These are phyloP conservation scores for Phymastichus coffea DNA, from an alignment of 1,140 invertebrate species.

Conservation along the genomic window DNA sequence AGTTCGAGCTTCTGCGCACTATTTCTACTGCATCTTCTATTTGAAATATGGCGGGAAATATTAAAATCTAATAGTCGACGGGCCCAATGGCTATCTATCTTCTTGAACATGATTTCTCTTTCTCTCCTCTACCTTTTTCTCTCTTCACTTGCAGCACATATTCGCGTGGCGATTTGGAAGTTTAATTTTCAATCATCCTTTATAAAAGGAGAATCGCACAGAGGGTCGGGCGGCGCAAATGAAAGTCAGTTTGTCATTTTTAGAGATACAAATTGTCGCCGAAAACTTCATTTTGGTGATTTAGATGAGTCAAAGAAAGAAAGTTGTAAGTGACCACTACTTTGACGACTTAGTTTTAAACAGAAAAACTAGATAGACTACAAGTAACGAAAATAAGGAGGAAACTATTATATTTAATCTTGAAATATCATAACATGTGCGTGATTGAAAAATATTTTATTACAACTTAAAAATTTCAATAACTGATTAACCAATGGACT, in stretches of 20 bases:
- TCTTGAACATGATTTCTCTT: conserved; percentile 5
- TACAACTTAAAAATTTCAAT: no score
- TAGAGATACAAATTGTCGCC: conserved; percentile 24
- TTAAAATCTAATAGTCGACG: conserved; percentile 43
- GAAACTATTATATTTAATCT: no score
- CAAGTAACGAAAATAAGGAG: no score
- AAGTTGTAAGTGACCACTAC: no score
- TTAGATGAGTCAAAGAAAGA: conserved; percentile 3
- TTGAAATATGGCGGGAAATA: conserved; percentile 48
- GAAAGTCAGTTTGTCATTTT: conserved; percentile 28
- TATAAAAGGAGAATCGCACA: conserved; percentile 1
- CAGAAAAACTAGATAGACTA: no score
- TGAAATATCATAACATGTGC: no score
- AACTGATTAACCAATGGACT: no score
- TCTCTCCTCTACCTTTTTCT: no score
- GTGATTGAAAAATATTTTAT: no score
- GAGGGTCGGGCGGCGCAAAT: conserved; percentile 8
- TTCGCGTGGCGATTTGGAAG: not conserved
- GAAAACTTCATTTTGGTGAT: conserved; percentile 26
- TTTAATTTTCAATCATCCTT: conserved; percentile 17
- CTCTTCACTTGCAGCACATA: not conserved
- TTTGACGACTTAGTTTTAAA: no score
- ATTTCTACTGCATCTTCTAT: no score
- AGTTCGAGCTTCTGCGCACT: conserved; percentile 37
- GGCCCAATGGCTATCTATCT: conserved; percentile 27